Evolutionary conservation across 2,888 invertebrate genomes (phyloP), one percentile per base, ranked within the genome.

Genomic region (Argynnis bischoffii): DNA sequence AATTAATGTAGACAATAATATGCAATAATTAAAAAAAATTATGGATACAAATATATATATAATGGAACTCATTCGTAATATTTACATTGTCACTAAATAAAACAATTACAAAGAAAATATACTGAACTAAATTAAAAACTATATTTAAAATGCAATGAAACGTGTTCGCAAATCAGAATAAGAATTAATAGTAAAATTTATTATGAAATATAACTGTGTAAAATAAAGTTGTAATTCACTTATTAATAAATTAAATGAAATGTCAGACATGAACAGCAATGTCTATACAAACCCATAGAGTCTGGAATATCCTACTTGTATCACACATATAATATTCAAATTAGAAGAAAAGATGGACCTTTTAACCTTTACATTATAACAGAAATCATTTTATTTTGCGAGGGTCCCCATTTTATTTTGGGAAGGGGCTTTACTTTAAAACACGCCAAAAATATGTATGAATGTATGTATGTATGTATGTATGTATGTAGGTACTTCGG

Each of bases 301-400:
- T 71, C 69, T 73, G 75, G 80, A 77, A 81, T 84, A 80, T 79
- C 78, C 79, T 69, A 66, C 61, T 41, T 64, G 66, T 86, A 88
- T 86, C 87, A 88, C 84, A 83, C 83, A 73, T 47, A 47, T 47
- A 41, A 41, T 41, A 41, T 11, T 41, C 2, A 41, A 11, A 41
- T 41, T 11, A 41, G 35, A 41, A 11, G 35, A 41, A 41, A 41
- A 11, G 11, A 41, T 41, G 35, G 35, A 35, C 8, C 35, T 41
- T 18, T 18, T 18, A 18, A 18, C 18, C 2, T 18, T 41, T 41
- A 41, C 3, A 11, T 11, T 41, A 41, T 8, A 41, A 41, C 11
- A 41, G 11, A 26, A 26, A 41, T 41, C 8, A 41, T 41, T 41
- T 41, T 41, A 41, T 2, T 26, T 26, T 4, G 26, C 4, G 26